Percentiles rank a stretch among this genome's conserved stretches.
These are phyloP conservation scores for Coecobrya sp. DNA, from an alignment of 2,888 invertebrate genomes.

Conservation along the genomic window DNA sequence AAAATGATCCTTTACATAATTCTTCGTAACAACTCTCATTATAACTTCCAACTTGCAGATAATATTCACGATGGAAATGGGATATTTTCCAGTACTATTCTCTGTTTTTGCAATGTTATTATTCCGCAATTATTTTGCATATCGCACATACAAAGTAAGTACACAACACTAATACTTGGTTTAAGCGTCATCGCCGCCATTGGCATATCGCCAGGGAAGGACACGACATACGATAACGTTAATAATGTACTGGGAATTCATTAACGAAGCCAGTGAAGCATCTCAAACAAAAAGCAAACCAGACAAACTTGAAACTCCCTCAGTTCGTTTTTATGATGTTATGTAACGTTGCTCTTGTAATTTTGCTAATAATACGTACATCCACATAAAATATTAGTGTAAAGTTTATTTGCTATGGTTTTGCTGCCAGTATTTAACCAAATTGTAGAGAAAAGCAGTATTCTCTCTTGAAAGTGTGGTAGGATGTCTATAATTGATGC, in stretches of 20 bases:
- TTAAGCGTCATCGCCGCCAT: conserved; percentile 14
- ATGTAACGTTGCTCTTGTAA: background rate
- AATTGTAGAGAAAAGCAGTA: background rate
- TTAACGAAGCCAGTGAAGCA: conserved; percentile 66
- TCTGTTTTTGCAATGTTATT: conserved; percentile 25
- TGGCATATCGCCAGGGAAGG: conserved; percentile 58
- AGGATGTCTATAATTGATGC: conserved; percentile 58
- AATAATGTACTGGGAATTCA: conserved; percentile 60
- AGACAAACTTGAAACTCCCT: background rate
- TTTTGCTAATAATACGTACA: conserved; percentile 15
- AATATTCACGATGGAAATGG: background rate
- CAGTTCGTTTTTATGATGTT: background rate
- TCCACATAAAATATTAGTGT: background rate
- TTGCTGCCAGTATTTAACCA: background rate
- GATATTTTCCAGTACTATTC: background rate
- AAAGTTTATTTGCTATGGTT: background rate
- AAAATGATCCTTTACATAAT: background rate
- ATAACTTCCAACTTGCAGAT: background rate
- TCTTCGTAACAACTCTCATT: background rate
- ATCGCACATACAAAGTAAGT: background rate
- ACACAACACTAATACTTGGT: background rate
- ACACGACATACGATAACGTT: conserved; percentile 35
- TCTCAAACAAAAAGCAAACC: background rate
- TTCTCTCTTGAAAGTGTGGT: background rate
- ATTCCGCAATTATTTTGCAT: conserved; percentile 48